Evolutionary conservation across 2,797 vertebrate species (phyloP).

Genomic region (Sylvia borin): DNA sequence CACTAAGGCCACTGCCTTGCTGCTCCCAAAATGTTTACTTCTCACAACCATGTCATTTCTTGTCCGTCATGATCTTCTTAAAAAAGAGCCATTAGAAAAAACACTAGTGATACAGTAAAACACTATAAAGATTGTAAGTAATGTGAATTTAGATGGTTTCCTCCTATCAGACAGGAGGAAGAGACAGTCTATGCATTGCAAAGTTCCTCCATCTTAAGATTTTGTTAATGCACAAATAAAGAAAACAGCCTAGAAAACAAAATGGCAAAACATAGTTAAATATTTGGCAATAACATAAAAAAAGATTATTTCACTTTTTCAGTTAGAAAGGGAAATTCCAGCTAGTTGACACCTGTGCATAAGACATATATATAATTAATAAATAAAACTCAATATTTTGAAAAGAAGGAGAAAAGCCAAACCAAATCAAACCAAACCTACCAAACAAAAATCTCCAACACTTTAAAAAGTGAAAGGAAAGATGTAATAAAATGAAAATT

Average conservation of each 20-base stretch:
- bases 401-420: not conserved
- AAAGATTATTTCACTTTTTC: not conserved
- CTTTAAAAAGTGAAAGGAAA: not conserved
- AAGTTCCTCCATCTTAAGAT: not conserved
- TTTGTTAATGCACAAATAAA: not conserved
- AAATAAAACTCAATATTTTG: not conserved
- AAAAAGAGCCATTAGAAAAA: not conserved
- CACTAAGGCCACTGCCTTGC: fast-evolving
- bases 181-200: not conserved
- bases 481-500: not conserved
- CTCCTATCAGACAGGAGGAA: not conserved
- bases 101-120: not conserved
- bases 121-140: not conserved
- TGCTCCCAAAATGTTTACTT: not conserved
- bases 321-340: not conserved
- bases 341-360: fast-evolving
- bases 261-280: not conserved
- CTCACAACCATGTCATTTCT: not conserved
- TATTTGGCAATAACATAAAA: not conserved
- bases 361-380: not conserved
- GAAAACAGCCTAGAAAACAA: not conserved
- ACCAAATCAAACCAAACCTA: not conserved
- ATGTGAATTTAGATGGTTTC: not conserved
- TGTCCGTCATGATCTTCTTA: not conserved
- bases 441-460: not conserved